phyloP scores from a whole-genome alignment of 2,797 vertebrate species.

The Falco cherrug region DNA sequence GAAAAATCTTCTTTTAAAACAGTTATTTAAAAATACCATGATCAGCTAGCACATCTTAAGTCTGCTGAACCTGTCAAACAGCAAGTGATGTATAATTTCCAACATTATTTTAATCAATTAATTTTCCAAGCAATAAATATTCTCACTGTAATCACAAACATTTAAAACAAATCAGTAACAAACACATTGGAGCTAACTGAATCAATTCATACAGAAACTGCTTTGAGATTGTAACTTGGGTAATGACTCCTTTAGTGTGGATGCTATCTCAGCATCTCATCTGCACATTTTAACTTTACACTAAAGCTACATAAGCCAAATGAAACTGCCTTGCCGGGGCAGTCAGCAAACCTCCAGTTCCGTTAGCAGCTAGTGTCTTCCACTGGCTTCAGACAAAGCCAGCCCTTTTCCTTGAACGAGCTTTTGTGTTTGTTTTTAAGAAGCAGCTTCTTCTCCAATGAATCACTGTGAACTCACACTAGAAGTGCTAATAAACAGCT shows the following conservation, averaged over 20 bases:
- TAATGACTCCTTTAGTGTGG: neutral
- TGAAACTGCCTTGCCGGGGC: neutral
- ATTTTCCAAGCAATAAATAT: neutral
- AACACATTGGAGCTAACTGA: neutral
- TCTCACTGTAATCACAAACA: neutral
- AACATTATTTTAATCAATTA: neutral
- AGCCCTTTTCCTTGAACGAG: neutral
- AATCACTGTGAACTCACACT: neutral
- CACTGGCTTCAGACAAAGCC: neutral
- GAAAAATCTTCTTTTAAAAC: neutral
- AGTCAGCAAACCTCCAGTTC: neutral
- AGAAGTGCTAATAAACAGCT: neutral
- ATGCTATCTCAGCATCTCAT: neutral
- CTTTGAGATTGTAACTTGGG: neutral
- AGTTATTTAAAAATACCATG: neutral
- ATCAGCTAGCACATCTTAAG: neutral
- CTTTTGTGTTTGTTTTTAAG: neutral
- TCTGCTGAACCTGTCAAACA: neutral
- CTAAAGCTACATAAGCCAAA: neutral
- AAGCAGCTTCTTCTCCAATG: neutral
- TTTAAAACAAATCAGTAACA: neutral
- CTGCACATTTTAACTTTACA: neutral
- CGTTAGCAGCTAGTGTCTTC: neutral
- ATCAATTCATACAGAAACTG: neutral
- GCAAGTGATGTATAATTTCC: neutral